Evolutionary conservation across 2,113 vertebrate genomes (phyloP).

Genomic region (Nestor notabilis): DNA sequence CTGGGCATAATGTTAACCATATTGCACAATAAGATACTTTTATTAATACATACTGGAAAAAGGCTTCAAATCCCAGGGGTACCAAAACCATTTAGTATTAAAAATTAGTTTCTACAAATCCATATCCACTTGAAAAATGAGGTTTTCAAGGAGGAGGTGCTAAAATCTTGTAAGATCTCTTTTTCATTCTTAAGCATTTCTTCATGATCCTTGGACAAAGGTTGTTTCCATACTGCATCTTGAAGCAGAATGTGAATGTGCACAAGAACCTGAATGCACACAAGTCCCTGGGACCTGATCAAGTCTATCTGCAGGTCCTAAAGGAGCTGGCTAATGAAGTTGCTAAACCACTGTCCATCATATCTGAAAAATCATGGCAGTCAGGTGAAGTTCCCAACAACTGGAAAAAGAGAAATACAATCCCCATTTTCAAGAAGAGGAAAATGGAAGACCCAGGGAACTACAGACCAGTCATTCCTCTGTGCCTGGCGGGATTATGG

Average conservation of each 20-base stretch:
- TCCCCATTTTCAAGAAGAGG: too few species aligned
- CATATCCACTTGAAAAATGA: background rate
- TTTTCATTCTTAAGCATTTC: background rate
- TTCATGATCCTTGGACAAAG: background rate
- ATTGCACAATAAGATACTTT: background rate
- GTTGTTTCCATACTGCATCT: background rate
- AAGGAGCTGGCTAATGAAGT: background rate
- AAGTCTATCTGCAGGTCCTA: background rate
- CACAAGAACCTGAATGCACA: background rate
- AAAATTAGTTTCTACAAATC: background rate
- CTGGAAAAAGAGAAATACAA: background rate
- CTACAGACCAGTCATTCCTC: too few species aligned
- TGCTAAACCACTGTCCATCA: background rate
- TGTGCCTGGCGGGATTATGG: too few species aligned
- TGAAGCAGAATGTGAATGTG: background rate
- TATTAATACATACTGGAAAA: background rate
- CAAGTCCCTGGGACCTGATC: background rate
- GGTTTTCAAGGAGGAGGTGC: background rate
- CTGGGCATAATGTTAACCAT: background rate
- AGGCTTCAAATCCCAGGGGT: background rate
- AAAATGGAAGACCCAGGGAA: too few species aligned
- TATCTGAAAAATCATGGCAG: background rate
- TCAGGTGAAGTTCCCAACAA: background rate
- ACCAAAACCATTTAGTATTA: background rate
- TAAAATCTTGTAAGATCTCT: background rate